These are phyloP conservation scores for Meta bourneti DNA, from an alignment of 2,888 invertebrate species.

Conservation along the genomic window DNA sequence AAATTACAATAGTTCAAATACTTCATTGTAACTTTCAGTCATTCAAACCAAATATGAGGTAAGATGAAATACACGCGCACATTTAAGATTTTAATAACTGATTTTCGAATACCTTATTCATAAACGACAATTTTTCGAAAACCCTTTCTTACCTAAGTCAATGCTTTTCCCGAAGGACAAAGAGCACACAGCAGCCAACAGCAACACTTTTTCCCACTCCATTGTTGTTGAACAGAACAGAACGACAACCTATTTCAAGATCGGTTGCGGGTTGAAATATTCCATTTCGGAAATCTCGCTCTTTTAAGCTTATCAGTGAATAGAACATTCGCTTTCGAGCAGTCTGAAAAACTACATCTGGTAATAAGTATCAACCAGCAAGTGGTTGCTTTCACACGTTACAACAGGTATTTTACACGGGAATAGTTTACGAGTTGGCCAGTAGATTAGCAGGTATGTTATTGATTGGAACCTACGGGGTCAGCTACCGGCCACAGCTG, in stretches of 20 bases:
- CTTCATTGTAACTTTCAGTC: too few species aligned
- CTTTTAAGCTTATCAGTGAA: background rate
- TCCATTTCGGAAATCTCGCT: background rate
- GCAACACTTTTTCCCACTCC: background rate
- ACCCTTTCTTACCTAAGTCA: slow-evolving; percentile 9
- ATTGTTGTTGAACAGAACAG: background rate
- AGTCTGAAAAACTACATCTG: background rate
- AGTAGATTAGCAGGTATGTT: too few species aligned
- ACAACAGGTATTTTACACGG: too few species aligned
- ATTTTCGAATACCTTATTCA: too few species aligned
- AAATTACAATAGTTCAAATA: too few species aligned
- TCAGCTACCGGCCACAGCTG: too few species aligned
- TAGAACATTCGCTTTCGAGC: background rate
- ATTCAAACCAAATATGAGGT: too few species aligned
- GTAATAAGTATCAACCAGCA: background rate
- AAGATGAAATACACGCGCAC: too few species aligned
- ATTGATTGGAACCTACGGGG: too few species aligned
- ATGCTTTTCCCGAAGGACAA: background rate
- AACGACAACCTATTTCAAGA: background rate
- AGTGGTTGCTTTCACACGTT: background rate
- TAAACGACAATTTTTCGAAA: background rate
- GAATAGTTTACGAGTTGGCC: too few species aligned
- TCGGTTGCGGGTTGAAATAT: background rate
- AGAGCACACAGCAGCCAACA: background rate
- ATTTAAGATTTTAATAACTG: too few species aligned